phyloP scores from a whole-genome alignment of 2,113 vertebrate species.

The Vidua chalybeata region DNA sequence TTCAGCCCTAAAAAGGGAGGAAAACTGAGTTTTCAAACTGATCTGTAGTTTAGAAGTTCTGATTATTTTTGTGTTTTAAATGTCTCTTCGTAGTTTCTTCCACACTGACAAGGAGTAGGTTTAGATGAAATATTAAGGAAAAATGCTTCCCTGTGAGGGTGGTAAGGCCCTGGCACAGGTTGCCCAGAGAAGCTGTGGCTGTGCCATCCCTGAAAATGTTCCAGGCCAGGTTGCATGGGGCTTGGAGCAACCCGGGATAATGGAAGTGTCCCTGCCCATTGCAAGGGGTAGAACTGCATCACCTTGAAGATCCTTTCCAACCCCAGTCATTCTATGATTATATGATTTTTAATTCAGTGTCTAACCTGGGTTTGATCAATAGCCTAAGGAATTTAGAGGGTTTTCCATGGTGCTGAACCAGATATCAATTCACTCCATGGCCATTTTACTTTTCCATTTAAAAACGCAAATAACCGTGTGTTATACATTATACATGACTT shows the following conservation, averaged over 20 bases:
- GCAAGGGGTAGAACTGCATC: not conserved
- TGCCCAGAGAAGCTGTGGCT: not conserved
- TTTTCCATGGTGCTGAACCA: not conserved
- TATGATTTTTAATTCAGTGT: not conserved
- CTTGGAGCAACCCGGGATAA: not conserved
- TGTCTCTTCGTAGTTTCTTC: not conserved
- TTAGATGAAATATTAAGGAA: not conserved
- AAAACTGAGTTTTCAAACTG: not conserved
- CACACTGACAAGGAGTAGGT: not conserved
- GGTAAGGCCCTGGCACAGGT: not conserved
- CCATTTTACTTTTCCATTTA: not conserved
- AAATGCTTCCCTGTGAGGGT: not conserved
- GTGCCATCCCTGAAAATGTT: not conserved
- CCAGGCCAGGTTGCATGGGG: not conserved
- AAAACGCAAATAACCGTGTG: not conserved
- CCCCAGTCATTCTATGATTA: not conserved
- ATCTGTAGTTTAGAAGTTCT: not conserved
- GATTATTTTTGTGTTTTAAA: not conserved
- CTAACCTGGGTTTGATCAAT: not conserved
- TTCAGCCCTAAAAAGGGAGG: not conserved
- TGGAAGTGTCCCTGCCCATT: not conserved
- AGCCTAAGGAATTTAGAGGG: not conserved
- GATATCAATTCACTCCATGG: not conserved
- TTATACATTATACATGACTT: not conserved
- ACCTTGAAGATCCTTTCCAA: not conserved